A percentile compares a stretch with the other conserved stretches of the same genome.
Conservation (phyloP, 2,888 invertebrate species). For the Anoplius nigerrimus region DNA sequence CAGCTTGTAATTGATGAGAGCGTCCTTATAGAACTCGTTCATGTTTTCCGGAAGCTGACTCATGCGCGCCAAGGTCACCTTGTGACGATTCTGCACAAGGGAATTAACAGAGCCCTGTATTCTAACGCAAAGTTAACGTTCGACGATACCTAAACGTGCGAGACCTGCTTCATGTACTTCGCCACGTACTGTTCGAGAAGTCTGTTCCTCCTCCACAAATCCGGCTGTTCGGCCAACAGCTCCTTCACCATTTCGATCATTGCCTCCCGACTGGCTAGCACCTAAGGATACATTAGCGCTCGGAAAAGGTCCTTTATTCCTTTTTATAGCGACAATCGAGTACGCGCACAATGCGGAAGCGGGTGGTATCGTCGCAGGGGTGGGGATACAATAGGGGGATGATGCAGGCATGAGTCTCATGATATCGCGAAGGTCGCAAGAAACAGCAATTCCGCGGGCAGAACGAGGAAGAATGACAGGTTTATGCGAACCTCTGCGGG, state of each 20-base stretch:
- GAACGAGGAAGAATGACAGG: slow-evolving; percentile 50
- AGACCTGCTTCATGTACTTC: slow-evolving; percentile 44
- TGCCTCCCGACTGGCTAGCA: slow-evolving; percentile 46
- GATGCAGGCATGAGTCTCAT: slow-evolving; percentile 34
- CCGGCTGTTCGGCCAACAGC: slow-evolving; percentile 33
- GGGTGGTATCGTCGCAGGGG: slow-evolving; percentile 11
- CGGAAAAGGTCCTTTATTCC: neutral
- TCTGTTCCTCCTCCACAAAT: slow-evolving; percentile 47
- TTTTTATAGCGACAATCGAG: slow-evolving; percentile 20
- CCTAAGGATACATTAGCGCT: slow-evolving; percentile 33
- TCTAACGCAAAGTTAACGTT: neutral
- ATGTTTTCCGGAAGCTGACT: slow-evolving; percentile 29
- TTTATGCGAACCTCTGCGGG: slow-evolving; percentile 60
- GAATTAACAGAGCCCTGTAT: neutral
- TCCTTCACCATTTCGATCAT: slow-evolving; percentile 47
- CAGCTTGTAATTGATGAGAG: slow-evolving; percentile 48
- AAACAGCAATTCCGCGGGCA: slow-evolving; percentile 51
- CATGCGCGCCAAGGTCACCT: slow-evolving; percentile 30
- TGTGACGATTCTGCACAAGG: slow-evolving; percentile 45
- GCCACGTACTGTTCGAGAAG: slow-evolving; percentile 49
- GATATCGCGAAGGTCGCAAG: slow-evolving; percentile 54
- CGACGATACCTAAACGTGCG: neutral
- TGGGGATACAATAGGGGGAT: slow-evolving; percentile 36
- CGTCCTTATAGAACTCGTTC: slow-evolving; percentile 47
- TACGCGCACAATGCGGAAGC: slow-evolving; percentile 14